These are phyloP conservation scores for Turnix velox DNA, from an alignment of 2,113 vertebrate species.

Conservation along the genomic window DNA sequence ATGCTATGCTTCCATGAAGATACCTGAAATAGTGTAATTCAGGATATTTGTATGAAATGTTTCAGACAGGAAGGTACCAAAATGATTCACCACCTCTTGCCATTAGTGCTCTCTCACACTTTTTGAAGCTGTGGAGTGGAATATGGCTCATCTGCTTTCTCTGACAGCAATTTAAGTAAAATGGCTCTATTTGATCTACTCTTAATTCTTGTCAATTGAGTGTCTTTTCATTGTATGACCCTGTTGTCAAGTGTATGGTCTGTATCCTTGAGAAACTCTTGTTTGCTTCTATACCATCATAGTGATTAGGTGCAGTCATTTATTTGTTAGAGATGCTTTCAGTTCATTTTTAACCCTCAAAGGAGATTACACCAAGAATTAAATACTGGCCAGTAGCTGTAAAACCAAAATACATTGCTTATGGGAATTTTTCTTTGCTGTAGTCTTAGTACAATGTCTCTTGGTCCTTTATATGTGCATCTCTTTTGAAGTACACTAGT, in stretches of 20 bases:
- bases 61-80: neutral
- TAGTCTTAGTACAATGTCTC: neutral
- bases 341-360: neutral
- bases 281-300: neutral
- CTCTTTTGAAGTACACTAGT: neutral
- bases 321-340: neutral
- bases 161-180: neutral
- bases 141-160: neutral
- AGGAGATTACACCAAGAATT: neutral
- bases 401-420: neutral
- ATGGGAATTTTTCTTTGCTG: neutral
- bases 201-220: neutral
- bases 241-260: neutral
- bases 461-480: neutral
- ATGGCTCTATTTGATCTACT: neutral
- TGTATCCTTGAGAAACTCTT: neutral
- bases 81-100: neutral
- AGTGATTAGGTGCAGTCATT: neutral
- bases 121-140: neutral
- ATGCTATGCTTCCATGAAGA: neutral
- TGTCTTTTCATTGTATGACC: neutral
- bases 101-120: neutral
- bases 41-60: neutral
- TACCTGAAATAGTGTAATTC: neutral
- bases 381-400: neutral